Conservation (phyloP, 1,140 invertebrate species). For the Drosophila rhopaloa region DNA sequence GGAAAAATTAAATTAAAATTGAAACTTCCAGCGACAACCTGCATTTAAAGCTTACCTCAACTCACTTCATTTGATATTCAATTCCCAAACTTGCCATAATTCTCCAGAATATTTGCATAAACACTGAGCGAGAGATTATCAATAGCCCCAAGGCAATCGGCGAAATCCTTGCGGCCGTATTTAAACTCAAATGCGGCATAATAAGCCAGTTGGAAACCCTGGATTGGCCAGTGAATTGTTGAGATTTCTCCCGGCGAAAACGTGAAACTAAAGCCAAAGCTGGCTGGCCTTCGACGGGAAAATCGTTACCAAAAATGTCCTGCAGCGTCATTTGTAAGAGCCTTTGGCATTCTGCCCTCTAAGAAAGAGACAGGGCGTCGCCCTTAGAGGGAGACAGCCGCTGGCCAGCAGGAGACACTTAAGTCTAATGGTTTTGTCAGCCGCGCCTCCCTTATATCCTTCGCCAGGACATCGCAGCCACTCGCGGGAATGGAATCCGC, state of each 20-base stretch:
- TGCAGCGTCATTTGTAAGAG: constrained; percentile 73
- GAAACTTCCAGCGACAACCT: neutral
- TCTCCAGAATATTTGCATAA: constrained; percentile 36
- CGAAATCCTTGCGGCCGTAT: constrained; percentile 46
- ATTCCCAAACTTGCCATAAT: constrained; percentile 30
- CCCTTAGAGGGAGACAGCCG: constrained; percentile 4
- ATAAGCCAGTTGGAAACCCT: constrained; percentile 54
- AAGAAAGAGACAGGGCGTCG: constrained; percentile 5
- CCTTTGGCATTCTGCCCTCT: constrained; percentile 70
- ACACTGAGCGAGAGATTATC: constrained; percentile 42
- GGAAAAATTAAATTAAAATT: constrained; percentile 5
- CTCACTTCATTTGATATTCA: constrained; percentile 16
- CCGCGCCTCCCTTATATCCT: constrained; percentile 20
- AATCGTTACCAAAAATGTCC: constrained; percentile 78
- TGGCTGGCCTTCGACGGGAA: constrained; percentile 33
- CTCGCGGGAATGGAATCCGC: constrained; percentile 28
- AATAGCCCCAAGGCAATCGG: constrained; percentile 48
- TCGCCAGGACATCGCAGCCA: constrained; percentile 17
- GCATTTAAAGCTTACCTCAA: neutral
- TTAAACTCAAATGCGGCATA: constrained; percentile 67
- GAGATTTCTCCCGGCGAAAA: constrained; percentile 17
- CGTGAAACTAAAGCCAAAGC: constrained; percentile 45
- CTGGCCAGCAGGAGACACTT: constrained; percentile 61
- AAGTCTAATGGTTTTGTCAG: constrained; percentile 74
- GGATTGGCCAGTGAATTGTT: constrained; percentile 19